Base-by-base conservation (phyloP, 1,140 invertebrate species). In the Halictus rubicundus region DNA sequence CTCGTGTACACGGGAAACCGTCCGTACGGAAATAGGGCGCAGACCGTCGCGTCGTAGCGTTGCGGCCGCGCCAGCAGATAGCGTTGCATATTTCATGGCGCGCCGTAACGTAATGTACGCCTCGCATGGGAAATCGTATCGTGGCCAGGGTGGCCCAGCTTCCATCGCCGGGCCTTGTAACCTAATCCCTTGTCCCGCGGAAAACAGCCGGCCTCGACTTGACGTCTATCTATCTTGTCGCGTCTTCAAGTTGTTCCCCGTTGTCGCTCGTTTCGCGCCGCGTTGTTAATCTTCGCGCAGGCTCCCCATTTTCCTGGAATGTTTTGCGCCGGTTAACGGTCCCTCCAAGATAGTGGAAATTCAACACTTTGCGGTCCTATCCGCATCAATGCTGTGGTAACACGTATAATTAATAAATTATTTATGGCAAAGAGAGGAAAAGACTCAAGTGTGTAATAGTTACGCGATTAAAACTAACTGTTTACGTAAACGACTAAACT, bases 111-210 rank as follows among this genome's bases (percentile, higher is more conserved):
- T 89, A 90, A 91, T 88, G 85, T 88, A 92, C 87, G 83, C 83
- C 89, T 85, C 90, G 84, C 91, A 90, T 89, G 91, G 91, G 91
- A 92, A 92, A 92, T 92, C 88, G 88, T 89, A 89, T 88, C 88
- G 83, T 81, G 85, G 84, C 80, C 78, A 74, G 69, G 81, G 52
- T 86, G 86, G 84, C 86, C 89, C 84, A 86, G 87, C 88, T 88
- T 90, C 85, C 83, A 84, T 54, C 27, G 79, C 71, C 73, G 70
- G 80, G 81, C 37, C 75, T 66, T 60, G 65, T 85, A 84, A 80
- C 68, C 84, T 72, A 81, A 87, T 88, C 86, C 82, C 81, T 85
- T 85, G 81, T 85, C 78, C 72, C 64, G 74, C 19, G 75, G 78
- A 72, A 81, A 83, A 85, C 39, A 57, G 16, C 60, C 54, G 54